Evolutionary conservation across 1,140 invertebrate species (phyloP), one percentile per base, ranked within the genome.

Genomic region (Drosophila jambulina): DNA sequence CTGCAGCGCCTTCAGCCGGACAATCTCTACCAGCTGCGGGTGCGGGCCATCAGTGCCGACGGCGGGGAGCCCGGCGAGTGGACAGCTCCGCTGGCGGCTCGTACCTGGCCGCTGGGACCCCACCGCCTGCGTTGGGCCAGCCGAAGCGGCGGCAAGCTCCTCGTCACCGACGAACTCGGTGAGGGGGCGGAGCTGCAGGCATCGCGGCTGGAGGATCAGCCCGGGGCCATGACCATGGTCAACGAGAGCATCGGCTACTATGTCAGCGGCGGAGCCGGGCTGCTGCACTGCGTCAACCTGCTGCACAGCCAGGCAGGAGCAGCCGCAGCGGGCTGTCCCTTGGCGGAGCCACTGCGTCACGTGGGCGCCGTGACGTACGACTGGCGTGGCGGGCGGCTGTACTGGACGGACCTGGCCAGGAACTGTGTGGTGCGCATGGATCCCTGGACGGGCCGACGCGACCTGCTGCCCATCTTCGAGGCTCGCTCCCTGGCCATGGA

Each of bases 361-460:
- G 97, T 97, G 2, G 95, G 95, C 0, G 96, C 96, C 75, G 94
- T 98, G 21, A 96, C 97, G 0, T 95, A 98, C 3, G 98, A 99
- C 85, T 98, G 97, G 97, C 95, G 98, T 32, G 97, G 97, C 1
- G 95, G 95, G 29, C 96, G 97, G 90, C 91, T 99, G 1, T 99
- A 98, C 87, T 99, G 97, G 97, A 96, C 97, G 0, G 91, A 92
- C 42, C 17, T 88, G 21, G 38, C 32, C 7, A 57, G 80, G 7
- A 68, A 90, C 25, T 82, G 82, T 40, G 79, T 92, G 4, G 59
- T 91, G 21, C 82, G 87, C 10, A 21, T 83, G 48, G 84, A 87
- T 43, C 77, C 74, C 1, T 62, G 63, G 59, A 51, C 29, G 1
- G 87, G 84, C 0, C 94, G n/a, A 0, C 63, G 77, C 0, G 78